Evolutionary conservation across 1,140 invertebrate species (phyloP).

Genomic region (Manduca sexta): DNA sequence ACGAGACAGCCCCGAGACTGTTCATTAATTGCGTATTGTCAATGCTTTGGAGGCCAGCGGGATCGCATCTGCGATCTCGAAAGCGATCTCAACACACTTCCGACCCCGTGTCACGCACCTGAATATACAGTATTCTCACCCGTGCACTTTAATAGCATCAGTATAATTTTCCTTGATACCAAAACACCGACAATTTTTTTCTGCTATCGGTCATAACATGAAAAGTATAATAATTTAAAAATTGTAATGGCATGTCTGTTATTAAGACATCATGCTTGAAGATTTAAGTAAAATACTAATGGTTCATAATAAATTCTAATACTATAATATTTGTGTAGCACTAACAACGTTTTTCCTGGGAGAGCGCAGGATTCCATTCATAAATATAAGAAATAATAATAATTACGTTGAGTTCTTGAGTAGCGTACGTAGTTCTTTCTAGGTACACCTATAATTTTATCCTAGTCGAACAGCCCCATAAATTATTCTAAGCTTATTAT

Average conservation of each 20-base stretch:
- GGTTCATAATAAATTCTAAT: background rate
- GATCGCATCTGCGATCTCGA: slow-evolving; percentile 33
- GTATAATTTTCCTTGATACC: no score
- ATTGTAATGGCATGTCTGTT: no score
- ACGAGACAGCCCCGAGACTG: slow-evolving; percentile 27
- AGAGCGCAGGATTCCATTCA: slow-evolving; percentile 12
- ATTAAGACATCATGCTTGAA: background rate
- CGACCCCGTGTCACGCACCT: slow-evolving; percentile 21
- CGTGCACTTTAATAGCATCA: no score
- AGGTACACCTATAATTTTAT: slow-evolving; percentile 34
- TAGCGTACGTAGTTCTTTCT: slow-evolving; percentile 17
- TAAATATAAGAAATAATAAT: slow-evolving; percentile 19
- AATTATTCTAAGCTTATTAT: slow-evolving; percentile 44
- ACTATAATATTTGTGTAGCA: background rate
- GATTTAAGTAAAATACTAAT: background rate
- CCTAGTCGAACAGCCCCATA: slow-evolving; percentile 23
- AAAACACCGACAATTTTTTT: no score
- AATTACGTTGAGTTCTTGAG: slow-evolving; percentile 7
- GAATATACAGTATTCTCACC: no score
- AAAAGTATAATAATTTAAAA: no score
- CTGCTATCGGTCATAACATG: no score
- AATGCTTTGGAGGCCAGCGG: slow-evolving; percentile 19
- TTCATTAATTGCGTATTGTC: slow-evolving; percentile 59
- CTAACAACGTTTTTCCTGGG: slow-evolving; percentile 4
- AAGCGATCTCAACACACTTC: slow-evolving; percentile 28